phyloP scores from a whole-genome alignment of 2,113 vertebrate genomes.

The Centrocercus urophasianus region DNA sequence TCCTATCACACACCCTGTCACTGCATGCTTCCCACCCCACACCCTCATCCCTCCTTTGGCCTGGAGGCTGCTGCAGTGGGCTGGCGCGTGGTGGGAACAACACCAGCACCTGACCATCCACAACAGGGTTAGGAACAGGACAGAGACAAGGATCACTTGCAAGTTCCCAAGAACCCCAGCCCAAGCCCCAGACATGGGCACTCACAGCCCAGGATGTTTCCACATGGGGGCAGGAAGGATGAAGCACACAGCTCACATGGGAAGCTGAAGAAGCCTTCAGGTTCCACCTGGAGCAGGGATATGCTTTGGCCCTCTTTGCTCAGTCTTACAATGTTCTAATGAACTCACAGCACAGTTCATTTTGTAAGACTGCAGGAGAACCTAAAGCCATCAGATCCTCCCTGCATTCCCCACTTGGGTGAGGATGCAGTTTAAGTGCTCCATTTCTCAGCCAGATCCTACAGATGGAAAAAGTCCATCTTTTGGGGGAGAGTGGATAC shows the following conservation, averaged over 20 bases:
- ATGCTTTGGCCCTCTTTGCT: not conserved
- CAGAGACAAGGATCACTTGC: not conserved
- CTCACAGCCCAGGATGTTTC: not conserved
- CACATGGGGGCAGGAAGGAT: not conserved
- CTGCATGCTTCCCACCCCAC: not conserved
- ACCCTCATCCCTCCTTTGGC: not conserved
- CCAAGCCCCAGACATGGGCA: fast-evolving
- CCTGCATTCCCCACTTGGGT: fast-evolving
- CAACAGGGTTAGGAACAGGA: too few relatives aligned
- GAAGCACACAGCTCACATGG: fast-evolving
- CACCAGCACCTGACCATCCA: not conserved
- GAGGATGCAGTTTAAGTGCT: not conserved
- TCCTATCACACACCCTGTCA: not conserved
- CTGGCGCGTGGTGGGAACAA: not conserved
- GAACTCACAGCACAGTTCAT: not conserved
- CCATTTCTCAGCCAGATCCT: not conserved
- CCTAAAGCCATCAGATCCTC: not conserved
- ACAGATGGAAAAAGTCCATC: not conserved
- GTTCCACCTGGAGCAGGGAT: not conserved
- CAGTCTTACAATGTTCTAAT: not conserved
- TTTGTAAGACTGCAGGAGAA: not conserved
- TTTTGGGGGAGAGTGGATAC: not conserved
- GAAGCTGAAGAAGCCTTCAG: not conserved
- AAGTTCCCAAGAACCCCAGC: not conserved
- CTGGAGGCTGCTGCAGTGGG: not conserved